These are phyloP conservation scores for Panopea generosa DNA, from an alignment of 2,888 invertebrate species.

Conservation along the genomic window DNA sequence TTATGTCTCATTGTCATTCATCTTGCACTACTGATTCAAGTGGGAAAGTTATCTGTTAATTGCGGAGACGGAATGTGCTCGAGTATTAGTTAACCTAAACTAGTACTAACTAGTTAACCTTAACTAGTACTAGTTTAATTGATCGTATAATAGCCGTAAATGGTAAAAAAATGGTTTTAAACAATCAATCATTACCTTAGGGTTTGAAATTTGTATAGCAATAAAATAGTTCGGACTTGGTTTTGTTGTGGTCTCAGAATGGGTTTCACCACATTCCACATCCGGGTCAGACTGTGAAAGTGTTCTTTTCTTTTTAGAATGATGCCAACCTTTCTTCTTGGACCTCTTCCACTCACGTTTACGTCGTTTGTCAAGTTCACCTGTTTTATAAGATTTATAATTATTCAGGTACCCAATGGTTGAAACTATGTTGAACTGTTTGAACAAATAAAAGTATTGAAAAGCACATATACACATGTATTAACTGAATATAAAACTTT, in stretches of 20 bases:
- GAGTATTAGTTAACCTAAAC: too few species aligned
- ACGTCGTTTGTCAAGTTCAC: conserved; percentile 45
- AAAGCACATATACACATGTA: background rate
- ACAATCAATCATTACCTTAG: conserved; percentile 32
- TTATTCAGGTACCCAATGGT: too few species aligned
- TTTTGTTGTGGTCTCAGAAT: conserved; percentile 14
- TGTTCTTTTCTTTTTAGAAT: conserved; percentile 11
- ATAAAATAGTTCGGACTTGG: conserved; percentile 56
- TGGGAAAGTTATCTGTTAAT: too few species aligned
- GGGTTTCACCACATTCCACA: background rate
- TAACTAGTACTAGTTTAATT: too few species aligned
- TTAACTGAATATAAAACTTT: too few species aligned
- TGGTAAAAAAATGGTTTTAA: too few species aligned
- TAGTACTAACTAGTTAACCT: too few species aligned
- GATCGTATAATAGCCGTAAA: too few species aligned
- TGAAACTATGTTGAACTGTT: too few species aligned
- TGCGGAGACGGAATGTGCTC: too few species aligned
- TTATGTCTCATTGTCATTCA: too few species aligned
- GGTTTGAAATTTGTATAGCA: conserved; percentile 53
- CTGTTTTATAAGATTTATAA: conserved; percentile 4
- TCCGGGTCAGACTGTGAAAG: background rate
- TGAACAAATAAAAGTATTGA: background rate
- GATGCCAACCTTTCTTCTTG: conserved; percentile 26
- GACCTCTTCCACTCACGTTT: conserved; percentile 23
- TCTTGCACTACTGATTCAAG: too few species aligned